A percentile compares a stretch with the other conserved stretches of the same genome.
phyloP scores from a whole-genome alignment of 2,888 invertebrate species.

The Emmelina monodactyla region DNA sequence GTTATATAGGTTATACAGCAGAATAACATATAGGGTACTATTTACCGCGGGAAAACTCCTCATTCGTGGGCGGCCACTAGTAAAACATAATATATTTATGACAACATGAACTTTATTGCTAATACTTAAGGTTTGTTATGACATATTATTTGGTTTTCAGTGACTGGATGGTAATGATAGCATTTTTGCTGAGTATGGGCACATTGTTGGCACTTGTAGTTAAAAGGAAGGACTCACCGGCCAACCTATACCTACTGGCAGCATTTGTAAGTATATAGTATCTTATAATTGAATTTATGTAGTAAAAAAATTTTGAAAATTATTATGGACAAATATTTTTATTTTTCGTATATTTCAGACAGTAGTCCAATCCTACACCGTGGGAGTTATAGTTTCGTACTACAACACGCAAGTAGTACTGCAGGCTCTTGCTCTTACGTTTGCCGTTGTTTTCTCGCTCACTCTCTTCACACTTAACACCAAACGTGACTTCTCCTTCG shows the following conservation, averaged over 20 bases:
- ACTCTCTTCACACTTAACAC: slow-evolving; percentile 87
- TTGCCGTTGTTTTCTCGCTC: slow-evolving; percentile 75
- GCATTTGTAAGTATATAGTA: slow-evolving; percentile 73
- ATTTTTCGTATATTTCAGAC: slow-evolving; percentile 68
- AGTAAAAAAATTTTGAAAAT: not conserved
- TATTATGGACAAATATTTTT: not conserved
- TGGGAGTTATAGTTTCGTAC: slow-evolving; percentile 81
- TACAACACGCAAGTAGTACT: slow-evolving; percentile 79
- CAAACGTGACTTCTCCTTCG: slow-evolving; percentile 81
- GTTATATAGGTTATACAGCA: too few relatives aligned
- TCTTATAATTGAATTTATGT: slow-evolving; percentile 1
- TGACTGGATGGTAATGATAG: slow-evolving; percentile 72
- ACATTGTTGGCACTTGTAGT: slow-evolving; percentile 74
- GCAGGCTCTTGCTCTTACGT: slow-evolving; percentile 79
- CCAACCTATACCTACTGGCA: slow-evolving; percentile 80
- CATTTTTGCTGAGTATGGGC: slow-evolving; percentile 70
- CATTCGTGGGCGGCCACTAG: too few relatives aligned
- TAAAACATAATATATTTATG: too few relatives aligned
- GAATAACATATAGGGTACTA: too few relatives aligned
- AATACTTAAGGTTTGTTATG: too few relatives aligned
- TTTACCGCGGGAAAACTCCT: too few relatives aligned
- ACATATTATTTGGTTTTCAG: slow-evolving; percentile 52
- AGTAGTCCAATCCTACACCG: slow-evolving; percentile 76
- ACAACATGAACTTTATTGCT: too few relatives aligned
- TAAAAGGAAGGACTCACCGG: slow-evolving; percentile 79